Evolutionary conservation across 2,113 vertebrate species (phyloP).

Genomic region (Prietella phreatophila): DNA sequence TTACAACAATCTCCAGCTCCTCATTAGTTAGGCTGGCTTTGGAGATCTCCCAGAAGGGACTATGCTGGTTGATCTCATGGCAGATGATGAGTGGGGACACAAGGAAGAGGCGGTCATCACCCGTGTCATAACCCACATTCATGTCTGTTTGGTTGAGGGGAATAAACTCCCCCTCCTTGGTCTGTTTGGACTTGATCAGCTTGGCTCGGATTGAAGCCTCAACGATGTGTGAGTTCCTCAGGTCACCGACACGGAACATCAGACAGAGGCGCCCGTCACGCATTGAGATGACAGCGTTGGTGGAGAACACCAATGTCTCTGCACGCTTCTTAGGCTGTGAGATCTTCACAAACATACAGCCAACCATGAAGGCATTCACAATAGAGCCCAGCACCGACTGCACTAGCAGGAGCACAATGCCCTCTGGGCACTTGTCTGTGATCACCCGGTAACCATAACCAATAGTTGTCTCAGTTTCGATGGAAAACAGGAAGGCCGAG

Average conservation of each 20-base stretch:
- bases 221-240: slow-evolving; percentile 98
- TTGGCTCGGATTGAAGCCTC: slow-evolving; percentile 98
- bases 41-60: slow-evolving; percentile 98
- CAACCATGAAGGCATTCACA: slow-evolving; percentile 99
- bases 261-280: slow-evolving; percentile 93
- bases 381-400: slow-evolving; percentile 98
- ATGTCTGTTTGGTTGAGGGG: slow-evolving; percentile 98
- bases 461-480: slow-evolving; percentile 98
- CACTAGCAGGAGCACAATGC: slow-evolving; percentile 91
- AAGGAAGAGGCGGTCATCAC: slow-evolving; percentile 95
- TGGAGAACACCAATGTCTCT: slow-evolving; percentile 97
- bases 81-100: slow-evolving; percentile 98
- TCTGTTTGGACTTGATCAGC: slow-evolving; percentile 98
- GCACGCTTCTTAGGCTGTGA: slow-evolving; percentile 99
- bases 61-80: slow-evolving; percentile 96
- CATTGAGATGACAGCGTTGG: slow-evolving; percentile 94
- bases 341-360: slow-evolving; percentile 99
- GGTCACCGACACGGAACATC: slow-evolving; percentile 98
- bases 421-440: slow-evolving; percentile 97
- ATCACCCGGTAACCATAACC: slow-evolving; percentile 98
- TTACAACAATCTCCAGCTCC: slow-evolving; percentile 96
- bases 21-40: slow-evolving; percentile 88
- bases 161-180: slow-evolving; percentile 98
- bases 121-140: slow-evolving; percentile 96
- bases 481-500: slow-evolving; percentile 97